A percentile compares a stretch with the other conserved stretches of the same genome.
Conservation (phyloP, 2,888 invertebrate species). For the Athalia rosae region DNA sequence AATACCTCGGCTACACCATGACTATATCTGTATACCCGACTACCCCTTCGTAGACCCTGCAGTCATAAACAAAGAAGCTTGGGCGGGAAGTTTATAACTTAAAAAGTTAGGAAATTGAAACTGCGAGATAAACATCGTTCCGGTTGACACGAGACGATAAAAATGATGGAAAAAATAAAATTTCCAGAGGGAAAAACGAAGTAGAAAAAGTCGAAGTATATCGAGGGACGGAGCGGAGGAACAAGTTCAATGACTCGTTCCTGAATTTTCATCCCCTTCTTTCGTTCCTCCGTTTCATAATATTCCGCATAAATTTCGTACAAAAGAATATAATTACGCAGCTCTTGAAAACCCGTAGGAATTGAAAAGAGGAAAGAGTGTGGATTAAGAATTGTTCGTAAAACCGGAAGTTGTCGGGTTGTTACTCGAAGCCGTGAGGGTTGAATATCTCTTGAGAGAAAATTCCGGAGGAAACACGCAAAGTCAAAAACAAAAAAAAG, state of each 20-base stretch:
- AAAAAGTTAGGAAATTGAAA: constrained; percentile 20
- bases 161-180: background rate
- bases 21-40: background rate
- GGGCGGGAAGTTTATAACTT: constrained; percentile 18
- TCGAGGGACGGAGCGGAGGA: too few species aligned
- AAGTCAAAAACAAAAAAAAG: too few species aligned
- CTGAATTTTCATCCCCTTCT: background rate
- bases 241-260: background rate
- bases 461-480: too few species aligned
- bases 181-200: background rate
- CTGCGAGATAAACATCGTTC: constrained; percentile 28
- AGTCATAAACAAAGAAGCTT: constrained; percentile 30
- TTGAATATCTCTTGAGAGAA: too few species aligned
- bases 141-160: background rate
- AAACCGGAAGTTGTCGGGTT: too few species aligned
- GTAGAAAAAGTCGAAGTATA: background rate
- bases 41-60: background rate
- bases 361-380: too few species aligned
- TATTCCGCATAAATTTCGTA: background rate
- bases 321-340: background rate
- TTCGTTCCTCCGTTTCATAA: background rate
- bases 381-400: too few species aligned
- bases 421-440: too few species aligned
- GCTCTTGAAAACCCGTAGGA: too few species aligned
- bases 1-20: too few species aligned